These are phyloP conservation scores for Hydra vulgaris DNA, from an alignment of 30 jellyfish, hydroid and myxozoan species.

Conservation along the genomic window DNA sequence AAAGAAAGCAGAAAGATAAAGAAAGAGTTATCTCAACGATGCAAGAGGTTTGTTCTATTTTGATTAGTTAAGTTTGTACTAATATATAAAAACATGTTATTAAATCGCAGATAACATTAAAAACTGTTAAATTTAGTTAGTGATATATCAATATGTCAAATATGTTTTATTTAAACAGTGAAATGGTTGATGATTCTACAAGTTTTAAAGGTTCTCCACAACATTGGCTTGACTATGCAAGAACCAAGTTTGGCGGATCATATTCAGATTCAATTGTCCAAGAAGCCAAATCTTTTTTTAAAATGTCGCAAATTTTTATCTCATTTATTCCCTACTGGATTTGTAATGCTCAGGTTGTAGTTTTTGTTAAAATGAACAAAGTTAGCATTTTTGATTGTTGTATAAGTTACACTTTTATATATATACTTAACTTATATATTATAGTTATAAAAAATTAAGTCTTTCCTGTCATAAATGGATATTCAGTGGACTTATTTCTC, in stretches of 20 bases:
- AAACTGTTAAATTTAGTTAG: no score
- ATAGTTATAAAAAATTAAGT: no score
- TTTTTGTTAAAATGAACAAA: no score
- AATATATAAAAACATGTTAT: no score
- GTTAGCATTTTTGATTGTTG: no score
- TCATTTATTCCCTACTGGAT: constrained; percentile 69
- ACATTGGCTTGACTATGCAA: constrained; percentile 68
- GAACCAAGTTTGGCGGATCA: constrained; percentile 50
- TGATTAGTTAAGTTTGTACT: no score
- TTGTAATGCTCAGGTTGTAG: constrained; percentile 53
- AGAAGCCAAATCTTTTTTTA: constrained; percentile 39
- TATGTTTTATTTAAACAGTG: not conserved
- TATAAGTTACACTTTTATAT: no score
- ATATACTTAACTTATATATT: no score
- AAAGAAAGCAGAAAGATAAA: constrained; percentile 37
- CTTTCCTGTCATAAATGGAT: no score
- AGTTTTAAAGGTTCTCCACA: not conserved
- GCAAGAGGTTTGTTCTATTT: constrained; percentile 19
- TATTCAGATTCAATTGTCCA: constrained; percentile 41
- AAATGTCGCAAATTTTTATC: constrained; percentile 20
- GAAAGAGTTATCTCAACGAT: not conserved
- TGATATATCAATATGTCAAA: no score
- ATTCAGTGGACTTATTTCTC: no score
- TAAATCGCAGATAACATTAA: no score
- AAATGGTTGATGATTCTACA: not conserved